phyloP scores from a whole-genome alignment of 2,797 vertebrate species.

The Alauda arvensis region DNA sequence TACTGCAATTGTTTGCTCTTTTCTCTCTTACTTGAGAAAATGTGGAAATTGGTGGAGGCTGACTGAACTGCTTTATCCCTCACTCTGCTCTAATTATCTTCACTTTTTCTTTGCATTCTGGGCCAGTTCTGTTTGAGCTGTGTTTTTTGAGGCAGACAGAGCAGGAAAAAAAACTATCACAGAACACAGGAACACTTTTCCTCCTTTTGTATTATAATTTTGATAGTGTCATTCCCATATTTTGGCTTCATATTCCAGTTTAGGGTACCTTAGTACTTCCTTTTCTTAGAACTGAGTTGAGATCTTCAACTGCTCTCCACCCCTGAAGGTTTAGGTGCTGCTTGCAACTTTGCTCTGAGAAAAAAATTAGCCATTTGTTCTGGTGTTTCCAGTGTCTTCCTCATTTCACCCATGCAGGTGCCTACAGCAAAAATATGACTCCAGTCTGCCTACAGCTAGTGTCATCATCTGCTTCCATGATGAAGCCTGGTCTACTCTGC shows the following conservation, averaged over 20 bases:
- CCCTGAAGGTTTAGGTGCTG: background rate
- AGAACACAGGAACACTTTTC: background rate
- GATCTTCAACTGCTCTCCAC: background rate
- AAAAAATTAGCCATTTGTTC: background rate
- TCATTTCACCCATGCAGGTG: conserved; percentile 71
- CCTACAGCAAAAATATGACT: conserved; percentile 69
- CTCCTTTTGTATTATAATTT: background rate
- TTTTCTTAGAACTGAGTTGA: background rate
- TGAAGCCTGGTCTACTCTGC: conserved; percentile 83
- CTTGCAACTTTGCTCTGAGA: background rate
- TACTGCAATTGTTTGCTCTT: background rate
- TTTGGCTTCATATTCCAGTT: background rate
- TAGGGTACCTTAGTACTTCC: background rate
- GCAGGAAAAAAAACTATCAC: background rate
- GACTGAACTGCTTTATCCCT: background rate
- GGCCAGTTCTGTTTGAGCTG: background rate
- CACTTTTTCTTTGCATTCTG: background rate
- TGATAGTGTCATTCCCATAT: background rate
- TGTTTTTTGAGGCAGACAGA: background rate
- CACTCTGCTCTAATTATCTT: background rate
- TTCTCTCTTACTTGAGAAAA: background rate
- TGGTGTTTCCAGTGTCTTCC: background rate
- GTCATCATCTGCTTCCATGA: conserved; percentile 85
- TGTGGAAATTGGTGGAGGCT: background rate
- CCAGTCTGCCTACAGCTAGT: conserved; percentile 78